Base-by-base conservation (phyloP, 2,888 invertebrate species). In the Galerucella calmariensis region DNA sequence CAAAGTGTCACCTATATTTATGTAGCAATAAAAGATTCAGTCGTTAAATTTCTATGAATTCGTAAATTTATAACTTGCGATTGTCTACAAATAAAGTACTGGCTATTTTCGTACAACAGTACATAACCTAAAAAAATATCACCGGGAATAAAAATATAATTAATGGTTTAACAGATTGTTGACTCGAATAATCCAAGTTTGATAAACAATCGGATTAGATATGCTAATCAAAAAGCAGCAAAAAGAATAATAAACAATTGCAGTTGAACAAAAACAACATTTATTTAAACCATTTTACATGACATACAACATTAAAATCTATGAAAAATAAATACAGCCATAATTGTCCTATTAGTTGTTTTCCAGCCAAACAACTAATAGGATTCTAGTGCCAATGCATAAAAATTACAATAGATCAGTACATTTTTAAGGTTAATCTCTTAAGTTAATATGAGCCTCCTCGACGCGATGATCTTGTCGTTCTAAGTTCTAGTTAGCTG, bases 401-500 rank as follows among this genome's bases (percentile, higher is more conserved):
- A 35, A 24, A 46, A 20, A 46, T 27, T 44, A 46, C 46, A 69
- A 20, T 56, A 14, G 41, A 69, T 73, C 69, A 73, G 48, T 73
- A 70, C 70, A 70, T 53, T 62, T 70, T 62, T 51, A 48, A 53
- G 46, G 35, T 58, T 35, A 61, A 35, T 51, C 16, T 62, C 27
- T 14, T 48, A 61, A 61, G 58, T 46, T n/a, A 63, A 61, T 53
- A 8, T 56, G 66, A 63, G 71, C 59, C 35, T 48, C 27, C 51
- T 14, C 56, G 35, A 16, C 16, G 56, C 35, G 12, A 53, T 48
- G 35, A 46, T 9, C 69, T 69, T 67, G 56, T 58, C 16, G 12
- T 69, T 71, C 76, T 76, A 69, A 79, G 62, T 79, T 75, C 63
- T 77, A 76, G 53, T 77, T 78, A 16, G 78, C 69, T 16, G 81